Conservation (phyloP, 2,888 invertebrate genomes). For the Parelbella ahira region DNA sequence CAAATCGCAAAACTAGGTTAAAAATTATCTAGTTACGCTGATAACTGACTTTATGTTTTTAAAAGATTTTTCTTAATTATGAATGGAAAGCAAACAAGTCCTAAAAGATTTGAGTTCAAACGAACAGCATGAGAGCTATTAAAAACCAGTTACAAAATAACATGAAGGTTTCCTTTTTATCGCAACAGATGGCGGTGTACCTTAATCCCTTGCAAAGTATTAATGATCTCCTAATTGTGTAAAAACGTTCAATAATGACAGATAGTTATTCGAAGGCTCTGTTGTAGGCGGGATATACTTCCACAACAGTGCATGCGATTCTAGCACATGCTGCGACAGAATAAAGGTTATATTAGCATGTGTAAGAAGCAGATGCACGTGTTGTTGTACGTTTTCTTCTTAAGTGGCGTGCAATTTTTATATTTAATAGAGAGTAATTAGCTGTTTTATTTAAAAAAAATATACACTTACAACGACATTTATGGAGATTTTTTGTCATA, state of each 20-base stretch:
- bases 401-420: conserved; percentile 5
- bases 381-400: conserved; percentile 5
- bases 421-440: too few species aligned
- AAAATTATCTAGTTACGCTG: too few species aligned
- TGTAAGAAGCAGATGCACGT: conserved; percentile 1
- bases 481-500: too few species aligned
- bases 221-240: conserved; percentile 29
- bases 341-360: conserved; percentile 11
- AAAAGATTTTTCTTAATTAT: too few species aligned
- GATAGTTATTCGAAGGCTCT: conserved; percentile 34
- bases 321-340: neutral
- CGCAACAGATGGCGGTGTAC: conserved; percentile 21
- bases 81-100: too few species aligned
- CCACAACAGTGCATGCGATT: too few species aligned
- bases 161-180: conserved; percentile 18
- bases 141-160: conserved; percentile 19
- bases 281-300: conserved; percentile 1
- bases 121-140: conserved; percentile 9
- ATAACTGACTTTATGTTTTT: too few species aligned
- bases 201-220: conserved; percentile 18
- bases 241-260: conserved; percentile 31
- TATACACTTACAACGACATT: too few species aligned
- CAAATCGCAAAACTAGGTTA: too few species aligned
- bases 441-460: too few species aligned
- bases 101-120: too few species aligned